Percentiles rank a stretch among this genome's conserved stretches.
Conservation (phyloP, 2,797 vertebrate genomes). For the Scolopax bukidnonensis region DNA sequence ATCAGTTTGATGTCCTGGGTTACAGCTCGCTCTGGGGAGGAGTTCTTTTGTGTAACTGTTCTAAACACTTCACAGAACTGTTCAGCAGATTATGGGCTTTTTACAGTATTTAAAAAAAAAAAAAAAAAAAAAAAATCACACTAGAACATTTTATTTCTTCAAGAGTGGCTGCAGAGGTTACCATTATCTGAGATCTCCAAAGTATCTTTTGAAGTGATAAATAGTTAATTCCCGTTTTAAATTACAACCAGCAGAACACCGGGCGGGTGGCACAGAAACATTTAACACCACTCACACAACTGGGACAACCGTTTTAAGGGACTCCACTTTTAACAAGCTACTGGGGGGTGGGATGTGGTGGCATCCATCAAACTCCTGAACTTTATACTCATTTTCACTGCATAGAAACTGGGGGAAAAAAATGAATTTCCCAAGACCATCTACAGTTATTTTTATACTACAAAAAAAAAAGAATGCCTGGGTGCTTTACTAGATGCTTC, state of each 20-base stretch:
- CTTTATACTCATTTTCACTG: background rate
- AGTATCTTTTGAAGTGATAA: background rate
- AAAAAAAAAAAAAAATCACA: background rate
- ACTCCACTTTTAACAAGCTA: background rate
- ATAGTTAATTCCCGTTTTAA: background rate
- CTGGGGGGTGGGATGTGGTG: background rate
- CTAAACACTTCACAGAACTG: background rate
- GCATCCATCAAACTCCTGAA: background rate
- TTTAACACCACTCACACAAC: background rate
- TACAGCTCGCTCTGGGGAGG: background rate
- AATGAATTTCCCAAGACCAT: background rate
- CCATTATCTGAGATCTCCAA: background rate
- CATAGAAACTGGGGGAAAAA: background rate
- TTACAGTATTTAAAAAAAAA: background rate
- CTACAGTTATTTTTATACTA: background rate
- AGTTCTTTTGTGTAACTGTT: background rate
- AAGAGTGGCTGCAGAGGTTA: background rate
- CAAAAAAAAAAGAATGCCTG: rapidly evolving
- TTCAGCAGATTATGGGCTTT: background rate
- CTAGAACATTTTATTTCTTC: background rate
- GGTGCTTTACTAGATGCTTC: background rate
- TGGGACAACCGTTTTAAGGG: background rate
- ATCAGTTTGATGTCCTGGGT: background rate
- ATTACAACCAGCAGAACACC: background rate
- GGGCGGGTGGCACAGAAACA: background rate